Conservation (phyloP, 2,888 invertebrate genomes). For the Geophilus truncorum region DNA sequence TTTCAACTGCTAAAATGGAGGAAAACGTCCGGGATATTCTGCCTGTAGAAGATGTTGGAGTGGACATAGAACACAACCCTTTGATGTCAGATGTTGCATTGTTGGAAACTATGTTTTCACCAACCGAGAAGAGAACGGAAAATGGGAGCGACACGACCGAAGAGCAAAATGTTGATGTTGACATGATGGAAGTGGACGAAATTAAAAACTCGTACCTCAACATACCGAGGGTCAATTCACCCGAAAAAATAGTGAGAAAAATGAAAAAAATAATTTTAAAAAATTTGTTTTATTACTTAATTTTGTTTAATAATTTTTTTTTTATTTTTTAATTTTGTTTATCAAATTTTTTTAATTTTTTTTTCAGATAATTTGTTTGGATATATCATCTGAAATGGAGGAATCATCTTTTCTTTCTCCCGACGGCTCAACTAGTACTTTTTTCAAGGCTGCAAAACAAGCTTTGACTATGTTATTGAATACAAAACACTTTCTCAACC, state of each 20-base stretch:
- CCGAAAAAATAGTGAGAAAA: not conserved
- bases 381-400: slow-evolving; percentile 33
- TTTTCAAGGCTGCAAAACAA: slow-evolving; percentile 60
- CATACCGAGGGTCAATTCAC: not conserved
- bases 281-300: too few relatives aligned
- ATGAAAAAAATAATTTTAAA: too few relatives aligned
- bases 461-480: slow-evolving; percentile 60
- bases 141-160: not conserved
- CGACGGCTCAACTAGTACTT: slow-evolving; percentile 51
- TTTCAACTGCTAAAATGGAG: not conserved
- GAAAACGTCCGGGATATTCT: not conserved
- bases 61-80: not conserved
- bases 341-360: not conserved
- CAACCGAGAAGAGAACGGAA: too few relatives aligned
- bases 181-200: not conserved
- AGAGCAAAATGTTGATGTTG: not conserved
- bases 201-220: not conserved
- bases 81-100: too few relatives aligned
- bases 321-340: not conserved
- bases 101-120: not conserved
- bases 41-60: not conserved
- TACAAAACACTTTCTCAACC: slow-evolving; percentile 59
- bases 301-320: too few relatives aligned
- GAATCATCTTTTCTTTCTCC: slow-evolving; percentile 9
- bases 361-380: slow-evolving; percentile 34